Conservation (phyloP, 2,113 vertebrate species). For the Aspidoscelis tigris region DNA sequence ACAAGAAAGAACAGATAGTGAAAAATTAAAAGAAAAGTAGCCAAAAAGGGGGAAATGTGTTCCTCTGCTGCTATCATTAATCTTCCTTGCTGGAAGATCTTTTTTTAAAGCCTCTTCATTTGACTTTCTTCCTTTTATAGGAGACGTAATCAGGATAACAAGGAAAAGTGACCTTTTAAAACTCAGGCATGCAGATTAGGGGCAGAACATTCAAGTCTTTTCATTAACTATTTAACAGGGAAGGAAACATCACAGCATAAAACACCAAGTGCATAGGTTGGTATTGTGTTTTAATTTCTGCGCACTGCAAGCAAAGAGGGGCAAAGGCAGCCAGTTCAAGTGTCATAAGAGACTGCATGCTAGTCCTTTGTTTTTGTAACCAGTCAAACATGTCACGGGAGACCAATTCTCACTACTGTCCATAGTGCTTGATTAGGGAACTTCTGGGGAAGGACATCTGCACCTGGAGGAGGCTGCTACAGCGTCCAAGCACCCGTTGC, state of each 20-base stretch:
- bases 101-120: background rate
- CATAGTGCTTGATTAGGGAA: too few relatives aligned
- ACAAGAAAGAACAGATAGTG: conserved; percentile 16
- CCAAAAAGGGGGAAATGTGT: background rate
- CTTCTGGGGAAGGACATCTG: too few relatives aligned
- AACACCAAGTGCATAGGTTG: too few relatives aligned
- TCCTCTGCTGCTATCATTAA: background rate
- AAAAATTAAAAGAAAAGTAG: background rate
- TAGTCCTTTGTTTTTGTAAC: too few relatives aligned
- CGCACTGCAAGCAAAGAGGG: too few relatives aligned
- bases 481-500: too few relatives aligned
- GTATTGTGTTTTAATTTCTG: too few relatives aligned
- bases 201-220: background rate
- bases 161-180: background rate
- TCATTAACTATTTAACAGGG: conserved; percentile 20
- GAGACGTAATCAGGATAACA: background rate
- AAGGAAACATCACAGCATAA: background rate
- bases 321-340: too few relatives aligned
- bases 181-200: conserved; percentile 4
- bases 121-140: conserved; percentile 30
- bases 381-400: too few relatives aligned
- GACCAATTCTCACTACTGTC: too few relatives aligned
- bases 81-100: background rate
- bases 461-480: too few relatives aligned
- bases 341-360: too few relatives aligned